These are phyloP conservation scores for Cyanoramphus novaezelandiae DNA, from an alignment of 2,113 vertebrate genomes.

Conservation along the genomic window DNA sequence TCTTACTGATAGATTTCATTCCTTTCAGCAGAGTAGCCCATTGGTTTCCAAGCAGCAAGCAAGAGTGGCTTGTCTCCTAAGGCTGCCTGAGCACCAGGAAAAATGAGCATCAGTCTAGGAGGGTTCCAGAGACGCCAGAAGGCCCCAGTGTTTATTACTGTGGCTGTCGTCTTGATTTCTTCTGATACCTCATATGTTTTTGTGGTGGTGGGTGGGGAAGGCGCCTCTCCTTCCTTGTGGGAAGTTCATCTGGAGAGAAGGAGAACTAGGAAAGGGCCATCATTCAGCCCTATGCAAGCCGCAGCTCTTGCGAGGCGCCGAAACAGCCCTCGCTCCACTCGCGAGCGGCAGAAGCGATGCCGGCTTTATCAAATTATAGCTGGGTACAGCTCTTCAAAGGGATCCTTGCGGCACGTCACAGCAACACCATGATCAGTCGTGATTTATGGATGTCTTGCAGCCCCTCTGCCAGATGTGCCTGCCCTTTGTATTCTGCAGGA, in stretches of 20 bases:
- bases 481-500: conserved; percentile 8
- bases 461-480: conserved; percentile 47
- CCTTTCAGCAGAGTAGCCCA: neutral
- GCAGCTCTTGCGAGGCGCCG: rapidly evolving
- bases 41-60: neutral
- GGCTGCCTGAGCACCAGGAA: neutral
- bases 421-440: neutral
- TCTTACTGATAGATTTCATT: neutral
- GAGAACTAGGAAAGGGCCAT: rapidly evolving
- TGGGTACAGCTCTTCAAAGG: conserved; percentile 29
- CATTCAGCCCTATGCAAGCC: neutral
- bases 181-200: neutral
- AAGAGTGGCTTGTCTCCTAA: neutral
- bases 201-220: neutral
- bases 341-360: rapidly evolving
- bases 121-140: neutral
- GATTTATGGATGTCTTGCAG: conserved; percentile 12
- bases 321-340: rapidly evolving
- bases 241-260: neutral
- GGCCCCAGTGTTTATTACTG: neutral
- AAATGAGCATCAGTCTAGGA: neutral
- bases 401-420: neutral
- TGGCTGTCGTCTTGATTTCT: neutral
- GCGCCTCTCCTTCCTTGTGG: neutral
- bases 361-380: neutral